Percentiles rank a stretch among this genome's conserved stretches.
Evolutionary conservation across 2,888 invertebrate genomes (phyloP).

Genomic region (Tyria jacobaeae): DNA sequence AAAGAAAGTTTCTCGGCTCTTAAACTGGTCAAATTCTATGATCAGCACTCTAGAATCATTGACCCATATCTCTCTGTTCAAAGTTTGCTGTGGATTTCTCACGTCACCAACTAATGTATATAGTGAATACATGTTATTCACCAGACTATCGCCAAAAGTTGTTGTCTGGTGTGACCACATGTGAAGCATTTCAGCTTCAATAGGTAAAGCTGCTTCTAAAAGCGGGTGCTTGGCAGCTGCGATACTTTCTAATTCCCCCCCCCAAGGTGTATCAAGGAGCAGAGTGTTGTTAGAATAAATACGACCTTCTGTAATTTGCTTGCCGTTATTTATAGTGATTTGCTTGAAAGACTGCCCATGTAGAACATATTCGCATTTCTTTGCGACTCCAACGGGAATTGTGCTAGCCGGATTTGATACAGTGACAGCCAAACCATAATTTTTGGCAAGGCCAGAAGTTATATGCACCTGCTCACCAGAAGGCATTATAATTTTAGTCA

Average conservation of each 20-base stretch:
- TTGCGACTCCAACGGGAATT: conserved; percentile 84
- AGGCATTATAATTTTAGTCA: conserved; percentile 94
- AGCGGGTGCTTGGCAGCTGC: conserved; percentile 94
- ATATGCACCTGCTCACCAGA: conserved; percentile 96
- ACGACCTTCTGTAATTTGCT: conserved; percentile 91
- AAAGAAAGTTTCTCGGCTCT: conserved; percentile 95
- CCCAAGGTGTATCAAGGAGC: conserved; percentile 91
- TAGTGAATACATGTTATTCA: conserved; percentile 93
- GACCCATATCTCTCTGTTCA: conserved; percentile 94
- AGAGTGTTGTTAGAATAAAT: conserved; percentile 93
- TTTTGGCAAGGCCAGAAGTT: conserved; percentile 91
- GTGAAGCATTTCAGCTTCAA: conserved; percentile 96
- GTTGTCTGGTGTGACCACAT: conserved; percentile 95
- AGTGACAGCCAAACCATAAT: conserved; percentile 91
- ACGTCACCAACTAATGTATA: conserved; percentile 95
- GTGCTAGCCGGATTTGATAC: conserved; percentile 87
- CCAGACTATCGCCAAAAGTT: conserved; percentile 90
- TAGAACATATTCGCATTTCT: conserved; percentile 87
- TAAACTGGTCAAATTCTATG: conserved; percentile 96
- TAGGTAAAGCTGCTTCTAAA: conserved; percentile 93
- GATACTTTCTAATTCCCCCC: conserved; percentile 91
- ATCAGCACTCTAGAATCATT: conserved; percentile 96
- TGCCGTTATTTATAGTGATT: conserved; percentile 89
- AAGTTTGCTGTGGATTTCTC: conserved; percentile 93
- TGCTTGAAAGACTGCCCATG: conserved; percentile 89